phyloP scores from a whole-genome alignment of 2,113 vertebrate species.

The Micronisus gabar region DNA sequence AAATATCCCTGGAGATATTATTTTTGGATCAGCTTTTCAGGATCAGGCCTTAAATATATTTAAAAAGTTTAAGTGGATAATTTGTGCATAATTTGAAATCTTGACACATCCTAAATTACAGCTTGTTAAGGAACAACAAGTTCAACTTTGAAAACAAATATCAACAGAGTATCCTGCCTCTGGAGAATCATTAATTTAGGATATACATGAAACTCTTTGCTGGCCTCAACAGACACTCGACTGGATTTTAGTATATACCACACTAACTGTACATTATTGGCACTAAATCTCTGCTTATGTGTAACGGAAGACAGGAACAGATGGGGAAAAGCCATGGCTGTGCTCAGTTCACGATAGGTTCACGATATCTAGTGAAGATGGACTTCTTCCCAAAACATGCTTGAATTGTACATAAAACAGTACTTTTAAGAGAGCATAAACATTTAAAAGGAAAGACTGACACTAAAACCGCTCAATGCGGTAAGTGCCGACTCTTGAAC shows the following conservation, averaged over 20 bases:
- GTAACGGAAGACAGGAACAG: not conserved
- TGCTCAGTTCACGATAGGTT: not conserved
- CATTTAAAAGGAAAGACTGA: not conserved
- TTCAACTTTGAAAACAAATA: not conserved
- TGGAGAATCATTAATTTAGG: not conserved
- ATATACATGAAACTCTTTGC: not conserved
- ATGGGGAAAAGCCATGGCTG: not conserved
- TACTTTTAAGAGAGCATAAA: not conserved
- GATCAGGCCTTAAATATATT: not conserved
- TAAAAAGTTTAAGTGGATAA: not conserved
- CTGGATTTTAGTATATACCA: not conserved
- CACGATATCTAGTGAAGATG: not conserved
- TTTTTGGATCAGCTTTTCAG: not conserved
- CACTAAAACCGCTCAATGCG: not conserved
- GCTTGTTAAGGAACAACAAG: not conserved
- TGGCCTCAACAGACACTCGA: not conserved
- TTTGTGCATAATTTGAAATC: not conserved
- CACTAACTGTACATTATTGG: not conserved
- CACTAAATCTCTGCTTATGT: not conserved
- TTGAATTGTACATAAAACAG: accelerated
- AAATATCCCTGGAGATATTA: not conserved
- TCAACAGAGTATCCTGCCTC: not conserved
- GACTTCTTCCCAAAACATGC: not conserved
- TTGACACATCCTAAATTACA: not conserved
- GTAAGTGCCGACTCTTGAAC: accelerated